Conservation (phyloP, 1,140 invertebrate genomes). For the Drosophila asahinai region DNA sequence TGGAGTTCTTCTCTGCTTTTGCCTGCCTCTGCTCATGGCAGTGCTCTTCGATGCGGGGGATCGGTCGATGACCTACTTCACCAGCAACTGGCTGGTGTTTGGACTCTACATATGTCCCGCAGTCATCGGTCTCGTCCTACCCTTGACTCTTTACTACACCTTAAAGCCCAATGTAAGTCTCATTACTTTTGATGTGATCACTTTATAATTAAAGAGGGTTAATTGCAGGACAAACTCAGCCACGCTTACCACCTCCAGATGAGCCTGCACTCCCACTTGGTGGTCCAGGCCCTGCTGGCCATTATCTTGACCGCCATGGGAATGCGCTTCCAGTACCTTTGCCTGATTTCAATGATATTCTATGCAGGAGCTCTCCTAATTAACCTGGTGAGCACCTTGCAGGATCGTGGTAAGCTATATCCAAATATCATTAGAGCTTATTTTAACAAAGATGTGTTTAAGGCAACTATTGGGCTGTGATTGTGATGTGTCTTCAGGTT, state of each 20-base stretch:
- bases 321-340: conserved; percentile 58
- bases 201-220: background rate
- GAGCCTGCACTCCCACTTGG: conserved; percentile 54
- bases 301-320: conserved; percentile 43
- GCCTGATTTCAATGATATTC: conserved; percentile 68
- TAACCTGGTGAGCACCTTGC: conserved; percentile 63
- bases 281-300: conserved; percentile 48
- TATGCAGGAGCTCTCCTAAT: conserved; percentile 57
- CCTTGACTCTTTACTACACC: conserved; percentile 39
- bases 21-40: conserved; percentile 86
- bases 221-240: conserved; percentile 50
- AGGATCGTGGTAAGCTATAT: conserved; percentile 64
- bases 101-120: conserved; percentile 86
- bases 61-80: conserved; percentile 89
- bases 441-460: background rate
- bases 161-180: conserved; percentile 86
- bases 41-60: conserved; percentile 68
- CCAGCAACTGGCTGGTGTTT: conserved; percentile 88
- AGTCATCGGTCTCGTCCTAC: conserved; percentile 74
- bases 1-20: conserved; percentile 79
- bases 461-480: conserved; percentile 85
- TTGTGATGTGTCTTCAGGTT: conserved; percentile 85
- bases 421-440: background rate
- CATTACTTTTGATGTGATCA: fast-evolving
- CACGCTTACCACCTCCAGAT: conserved; percentile 59